A percentile compares a stretch with the other conserved stretches of the same genome.
phyloP scores from a whole-genome alignment of 2,888 invertebrate genomes.

The Mellilla xanthometata region DNA sequence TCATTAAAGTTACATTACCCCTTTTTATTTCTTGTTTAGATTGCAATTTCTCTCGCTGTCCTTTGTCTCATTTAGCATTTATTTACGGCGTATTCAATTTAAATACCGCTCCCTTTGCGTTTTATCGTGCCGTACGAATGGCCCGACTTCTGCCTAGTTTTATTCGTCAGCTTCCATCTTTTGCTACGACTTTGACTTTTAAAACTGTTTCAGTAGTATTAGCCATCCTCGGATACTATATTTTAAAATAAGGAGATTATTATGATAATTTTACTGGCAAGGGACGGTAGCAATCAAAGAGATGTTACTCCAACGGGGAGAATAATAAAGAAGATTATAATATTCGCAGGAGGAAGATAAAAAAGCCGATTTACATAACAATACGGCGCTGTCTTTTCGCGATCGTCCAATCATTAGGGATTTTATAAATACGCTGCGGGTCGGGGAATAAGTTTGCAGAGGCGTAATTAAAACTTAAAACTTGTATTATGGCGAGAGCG shows the following conservation, averaged over 20 bases:
- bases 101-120: conserved; percentile 72
- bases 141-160: conserved; percentile 62
- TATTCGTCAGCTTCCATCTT: conserved; percentile 67
- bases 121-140: conserved; percentile 71
- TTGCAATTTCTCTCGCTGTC: conserved; percentile 70
- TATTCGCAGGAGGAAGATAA: conserved; percentile 34
- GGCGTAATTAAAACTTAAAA: conserved; percentile 78
- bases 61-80: conserved; percentile 79
- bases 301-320: conserved; percentile 31
- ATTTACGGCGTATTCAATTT: conserved; percentile 79
- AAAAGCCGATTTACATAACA: conserved; percentile 43
- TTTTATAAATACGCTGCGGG: conserved; percentile 41
- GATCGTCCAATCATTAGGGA: conserved; percentile 38
- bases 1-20: conserved; percentile 74
- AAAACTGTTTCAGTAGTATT: conserved; percentile 21
- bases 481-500: conserved; percentile 62
- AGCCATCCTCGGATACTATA: conserved; percentile 8
- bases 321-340: conserved; percentile 39
- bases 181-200: conserved; percentile 43
- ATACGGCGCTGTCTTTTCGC: conserved; percentile 32
- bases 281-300: conserved; percentile 31
- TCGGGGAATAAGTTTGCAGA: conserved; percentile 49
- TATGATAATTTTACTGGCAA: conserved; percentile 25
- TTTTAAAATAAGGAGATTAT: conserved; percentile 24
- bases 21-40: conserved; percentile 71